Evolutionary conservation across 2,888 invertebrate genomes (phyloP).

Genomic region (Trissolcus japonicus): DNA sequence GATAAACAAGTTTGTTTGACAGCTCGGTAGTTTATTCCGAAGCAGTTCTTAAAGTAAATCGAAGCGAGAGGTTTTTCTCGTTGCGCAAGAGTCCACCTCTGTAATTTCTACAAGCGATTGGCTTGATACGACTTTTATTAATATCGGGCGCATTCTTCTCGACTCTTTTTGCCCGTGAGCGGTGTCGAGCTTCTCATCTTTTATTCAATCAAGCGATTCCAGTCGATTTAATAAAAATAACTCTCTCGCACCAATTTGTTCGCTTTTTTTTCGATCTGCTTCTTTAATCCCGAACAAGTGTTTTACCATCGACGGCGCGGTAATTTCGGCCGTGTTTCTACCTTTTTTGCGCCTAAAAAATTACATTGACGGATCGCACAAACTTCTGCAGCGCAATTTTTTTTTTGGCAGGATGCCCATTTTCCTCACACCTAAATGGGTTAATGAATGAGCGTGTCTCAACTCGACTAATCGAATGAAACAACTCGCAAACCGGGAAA

Average conservation of each 20-base stretch:
- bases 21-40: conserved; percentile 10
- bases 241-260: conserved; percentile 43
- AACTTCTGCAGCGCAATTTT: conserved; percentile 29
- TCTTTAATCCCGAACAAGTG: conserved; percentile 12
- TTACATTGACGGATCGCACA: conserved; percentile 35
- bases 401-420: conserved; percentile 50
- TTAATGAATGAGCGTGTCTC: conserved; percentile 53
- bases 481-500: conserved; percentile 52
- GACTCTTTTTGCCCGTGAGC: conserved; percentile 63
- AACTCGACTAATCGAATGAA: conserved; percentile 52
- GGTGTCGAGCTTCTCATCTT: conserved; percentile 69
- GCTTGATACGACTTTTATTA: conserved; percentile 72
- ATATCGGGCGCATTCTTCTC: conserved; percentile 70
- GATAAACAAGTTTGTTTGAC: conserved; percentile 7
- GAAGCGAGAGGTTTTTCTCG: neutral
- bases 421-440: conserved; percentile 50
- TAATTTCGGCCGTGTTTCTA: conserved; percentile 19
- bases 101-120: conserved; percentile 70
- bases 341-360: conserved; percentile 25
- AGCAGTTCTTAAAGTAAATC: conserved; percentile 6
- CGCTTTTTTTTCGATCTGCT: conserved; percentile 25
- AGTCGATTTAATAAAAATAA: conserved; percentile 70
- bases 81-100: conserved; percentile 45
- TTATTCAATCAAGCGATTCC: conserved; percentile 73
- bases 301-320: conserved; percentile 35